These are phyloP conservation scores for Caenorhabditis imperialis DNA, from an alignment of 2,888 invertebrate species.

Conservation along the genomic window DNA sequence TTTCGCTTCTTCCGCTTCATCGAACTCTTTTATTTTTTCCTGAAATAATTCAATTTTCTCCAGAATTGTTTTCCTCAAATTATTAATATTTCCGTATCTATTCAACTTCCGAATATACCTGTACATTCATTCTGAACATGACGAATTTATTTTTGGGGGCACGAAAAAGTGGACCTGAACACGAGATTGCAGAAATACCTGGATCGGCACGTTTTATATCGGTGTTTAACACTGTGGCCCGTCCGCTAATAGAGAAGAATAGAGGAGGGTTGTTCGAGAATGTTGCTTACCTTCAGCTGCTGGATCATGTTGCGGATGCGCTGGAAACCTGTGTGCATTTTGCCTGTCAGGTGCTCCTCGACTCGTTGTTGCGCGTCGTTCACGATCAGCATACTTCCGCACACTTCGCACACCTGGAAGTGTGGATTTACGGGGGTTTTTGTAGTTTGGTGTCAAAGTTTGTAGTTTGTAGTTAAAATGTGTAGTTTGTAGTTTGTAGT, in stretches of 20 bases:
- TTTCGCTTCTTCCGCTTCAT: constrained; percentile 31
- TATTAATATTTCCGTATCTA: too few relatives aligned
- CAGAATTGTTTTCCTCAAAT: too few relatives aligned
- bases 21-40: constrained; percentile 39
- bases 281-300: constrained; percentile 45
- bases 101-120: constrained; percentile 49
- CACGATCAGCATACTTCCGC: constrained; percentile 98
- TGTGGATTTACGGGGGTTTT: too few relatives aligned
- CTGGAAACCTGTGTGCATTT: constrained; percentile 93
- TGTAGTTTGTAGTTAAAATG: too few relatives aligned
- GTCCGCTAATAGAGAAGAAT: constrained; percentile 41
- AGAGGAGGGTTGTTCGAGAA: neutral
- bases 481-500: too few relatives aligned
- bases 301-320: constrained; percentile 60
- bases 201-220: constrained; percentile 15
- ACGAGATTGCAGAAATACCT: too few relatives aligned
- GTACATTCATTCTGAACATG: constrained; percentile 26
- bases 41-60: constrained; percentile 20
- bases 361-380: constrained; percentile 98
- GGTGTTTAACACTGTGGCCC: constrained; percentile 19
- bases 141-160: constrained; percentile 16
- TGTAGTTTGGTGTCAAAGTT: too few relatives aligned
- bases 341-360: constrained; percentile 97
- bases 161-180: too few relatives aligned
- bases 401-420: constrained; percentile 89